A percentile compares a stretch with the other conserved stretches of the same genome.
Conservation (phyloP, 2,888 invertebrate genomes). For the Melanargia galathea region DNA sequence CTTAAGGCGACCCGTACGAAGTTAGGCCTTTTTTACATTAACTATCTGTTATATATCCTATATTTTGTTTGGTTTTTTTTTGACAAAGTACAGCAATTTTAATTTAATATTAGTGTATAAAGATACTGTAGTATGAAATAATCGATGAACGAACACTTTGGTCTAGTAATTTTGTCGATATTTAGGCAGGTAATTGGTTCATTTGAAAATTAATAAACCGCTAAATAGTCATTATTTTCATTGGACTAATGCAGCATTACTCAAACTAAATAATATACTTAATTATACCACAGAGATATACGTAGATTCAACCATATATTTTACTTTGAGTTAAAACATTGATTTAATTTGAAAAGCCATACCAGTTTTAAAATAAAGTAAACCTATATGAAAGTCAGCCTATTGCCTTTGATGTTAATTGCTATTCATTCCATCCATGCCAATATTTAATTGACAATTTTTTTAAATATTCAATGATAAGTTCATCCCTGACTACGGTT, state of each 20-base stretch:
- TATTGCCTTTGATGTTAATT: neutral
- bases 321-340: neutral
- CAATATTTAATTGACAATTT: too few relatives aligned
- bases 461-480: too few relatives aligned
- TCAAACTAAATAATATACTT: constrained; percentile 5
- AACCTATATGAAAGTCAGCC: neutral
- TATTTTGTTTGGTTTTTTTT: too few relatives aligned
- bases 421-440: too few relatives aligned
- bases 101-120: too few relatives aligned
- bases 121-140: too few relatives aligned
- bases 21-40: too few relatives aligned
- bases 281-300: constrained; percentile 1
- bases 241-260: neutral
- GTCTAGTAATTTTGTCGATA: neutral
- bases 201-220: constrained; percentile 13
- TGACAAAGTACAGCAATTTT: too few relatives aligned
- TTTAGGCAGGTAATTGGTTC: neutral
- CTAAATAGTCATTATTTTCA: neutral
- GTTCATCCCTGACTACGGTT: too few relatives aligned
- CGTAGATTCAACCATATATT: neutral
- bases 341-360: constrained; percentile 1
- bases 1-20: too few relatives aligned
- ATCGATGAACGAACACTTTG: too few relatives aligned
- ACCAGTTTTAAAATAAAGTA: neutral
- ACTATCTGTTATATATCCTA: too few relatives aligned